Evolutionary conservation across 2,888 invertebrate species (phyloP), one percentile per base, ranked within the genome.

Genomic region (Apocheima hispidaria): DNA sequence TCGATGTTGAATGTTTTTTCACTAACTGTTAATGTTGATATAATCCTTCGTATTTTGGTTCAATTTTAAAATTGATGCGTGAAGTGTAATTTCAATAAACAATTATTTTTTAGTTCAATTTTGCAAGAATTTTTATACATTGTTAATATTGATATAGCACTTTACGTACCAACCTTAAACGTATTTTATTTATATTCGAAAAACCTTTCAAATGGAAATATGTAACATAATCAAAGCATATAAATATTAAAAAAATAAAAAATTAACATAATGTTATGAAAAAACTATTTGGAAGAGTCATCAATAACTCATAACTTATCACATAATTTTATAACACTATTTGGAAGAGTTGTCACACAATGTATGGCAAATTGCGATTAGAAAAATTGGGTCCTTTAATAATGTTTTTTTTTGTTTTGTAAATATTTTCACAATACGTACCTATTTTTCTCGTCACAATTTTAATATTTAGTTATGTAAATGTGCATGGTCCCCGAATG

Each of bases 1-100:
- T 88, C 88, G 88, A 87, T 92, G 92, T 92, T 91, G 91, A 88
- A 92, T 92, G 92, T 92, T 91, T 72, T 60, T 90, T 91, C 92
- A 92, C 91, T 92, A 92, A 91, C 91, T 92, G 91, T 92, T 92
- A 92, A 92, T 92, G 90, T 92, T 90, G 90, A 60, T 62, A 91
- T 90, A 88, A 70, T 57, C 65, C 66, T 70, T 63, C 51, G 67
- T 68, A 74, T 73, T 73, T 72, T 73, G 70, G 70, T 71, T 71
- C 54, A 26, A 63, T 71, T 70, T 72, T 71, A 14, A 41, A 60
- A 7, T 69, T 74, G 62, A 61, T 67, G 54, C 59, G 69, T 50
- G 63, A 61, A 59, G 54, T 33, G 52, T 51, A 28, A 53, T 26
- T 23, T n/a, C 0, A 20, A 4, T 20, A 20, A 38, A 9, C 14